Evolutionary conservation across 2,113 vertebrate species (phyloP), one percentile per base, ranked within the genome.

Genomic region (Mugil cephalus): DNA sequence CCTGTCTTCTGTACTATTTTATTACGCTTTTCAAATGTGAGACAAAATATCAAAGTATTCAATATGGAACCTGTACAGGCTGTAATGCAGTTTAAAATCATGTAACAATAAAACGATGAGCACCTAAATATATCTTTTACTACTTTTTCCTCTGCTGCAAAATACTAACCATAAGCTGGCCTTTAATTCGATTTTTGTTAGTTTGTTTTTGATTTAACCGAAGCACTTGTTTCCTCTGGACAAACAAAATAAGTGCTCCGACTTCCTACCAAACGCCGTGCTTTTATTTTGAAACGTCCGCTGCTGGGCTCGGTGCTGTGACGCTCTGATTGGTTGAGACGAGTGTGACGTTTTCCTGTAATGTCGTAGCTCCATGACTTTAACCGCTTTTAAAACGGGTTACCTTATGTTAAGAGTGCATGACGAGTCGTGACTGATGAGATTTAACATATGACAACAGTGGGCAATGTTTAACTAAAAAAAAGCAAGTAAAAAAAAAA

Each of bases 231-330:
- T 45, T n/a, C 24, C 24, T 45, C 14, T 45, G 0, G 13, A 7
- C 15, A n/a, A 7, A 45, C 42, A 45, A 45, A 45, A 30, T 30
- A 30, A 30, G 24, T n/a, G 43, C 15, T 45, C 4, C 4, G 12
- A 15, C 43, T 39, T 38, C 3, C 58, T 30, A 3, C 5, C 24
- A 30, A 40, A 42, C 7, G n/a, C 1, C 17, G 12, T 13, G 11
- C 7, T 4, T 50, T 79, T 79, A 74, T 65, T 73, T 68, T 79
- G 63, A 79, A 73, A 74, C 1, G 5, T 30, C 3, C 24, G 5
- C 24, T 30, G 24, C 1, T 15, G 0, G 12, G 6, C n/a, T 55
- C 19, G n/a, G 1, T 19, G 46, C 43, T 45, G 43, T 45, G 15
- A 45, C 13, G 43, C 18, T 24, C 1, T 60, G 8, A 4, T 30